These are phyloP conservation scores for Copidosoma aretas DNA, from an alignment of 2,888 invertebrate genomes.

Conservation along the genomic window DNA sequence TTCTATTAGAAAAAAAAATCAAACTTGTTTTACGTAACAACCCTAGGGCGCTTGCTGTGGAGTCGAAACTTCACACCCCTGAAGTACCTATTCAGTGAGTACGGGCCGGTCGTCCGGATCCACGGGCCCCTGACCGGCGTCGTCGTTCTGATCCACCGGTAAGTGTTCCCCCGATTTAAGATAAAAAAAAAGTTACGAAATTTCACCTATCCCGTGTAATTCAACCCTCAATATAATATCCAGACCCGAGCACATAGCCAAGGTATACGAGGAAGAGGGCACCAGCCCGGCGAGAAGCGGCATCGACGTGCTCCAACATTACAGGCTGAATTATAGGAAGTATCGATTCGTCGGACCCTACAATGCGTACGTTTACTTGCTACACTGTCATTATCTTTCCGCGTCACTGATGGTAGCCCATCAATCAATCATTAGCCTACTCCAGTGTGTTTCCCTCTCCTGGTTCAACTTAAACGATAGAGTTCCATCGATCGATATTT, in stretches of 20 bases:
- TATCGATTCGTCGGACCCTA: constrained; percentile 67
- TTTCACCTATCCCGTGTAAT: too few relatives aligned
- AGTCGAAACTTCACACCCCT: constrained; percentile 62
- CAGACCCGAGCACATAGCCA: constrained; percentile 71
- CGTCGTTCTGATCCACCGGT: constrained; percentile 67
- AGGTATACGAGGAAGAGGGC: constrained; percentile 70
- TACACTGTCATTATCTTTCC: too few relatives aligned
- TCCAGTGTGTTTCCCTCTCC: too few relatives aligned
- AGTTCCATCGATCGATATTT: too few relatives aligned
- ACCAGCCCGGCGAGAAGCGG: constrained; percentile 69
- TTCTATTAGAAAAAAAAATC: too few relatives aligned
- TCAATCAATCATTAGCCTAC: too few relatives aligned
- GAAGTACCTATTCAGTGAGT: constrained; percentile 64
- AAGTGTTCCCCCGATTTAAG: background rate
- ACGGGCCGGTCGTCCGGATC: constrained; percentile 73
- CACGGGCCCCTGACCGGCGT: constrained; percentile 71
- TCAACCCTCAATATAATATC: too few relatives aligned
- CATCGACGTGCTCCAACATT: constrained; percentile 71
- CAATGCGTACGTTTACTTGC: constrained; percentile 64
- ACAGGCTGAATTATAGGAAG: constrained; percentile 67
- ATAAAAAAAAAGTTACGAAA: background rate
- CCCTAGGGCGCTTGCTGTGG: constrained; percentile 63
- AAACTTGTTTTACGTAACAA: too few relatives aligned
- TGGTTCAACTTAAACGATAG: too few relatives aligned
- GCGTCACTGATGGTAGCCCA: too few relatives aligned